Base-by-base conservation (phyloP, 1,140 invertebrate species). In the Trichonephila inaurata region DNA sequence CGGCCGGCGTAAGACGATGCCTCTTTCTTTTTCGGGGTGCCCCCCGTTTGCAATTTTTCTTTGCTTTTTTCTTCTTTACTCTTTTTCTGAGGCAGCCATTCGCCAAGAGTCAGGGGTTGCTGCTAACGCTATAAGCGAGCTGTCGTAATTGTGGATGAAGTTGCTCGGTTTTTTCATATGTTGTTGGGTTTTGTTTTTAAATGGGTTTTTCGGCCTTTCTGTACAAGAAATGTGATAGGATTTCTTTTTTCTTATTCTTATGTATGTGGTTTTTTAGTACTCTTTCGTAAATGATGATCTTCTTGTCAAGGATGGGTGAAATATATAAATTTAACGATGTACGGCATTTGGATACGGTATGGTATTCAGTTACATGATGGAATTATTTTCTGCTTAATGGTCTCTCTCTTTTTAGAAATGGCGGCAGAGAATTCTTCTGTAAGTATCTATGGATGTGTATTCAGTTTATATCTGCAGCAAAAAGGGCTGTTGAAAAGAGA, bases 1-100 rank as follows among this genome's bases (percentile, higher is more conserved):
- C 19, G 64, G 64, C 87, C 64, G 72, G 19, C 33, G 87, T 69
- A 89, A 89, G 87, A 66, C 64, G 87, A 89, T 89, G 64, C 87
- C 40, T 87, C 85, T 40, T 28, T 77, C 14, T 24, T 69, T 77
- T 10, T 24, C 16, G 60, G 85, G 85, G 82, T 58, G 51, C 51
- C 87, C 21, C 28, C 62, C 87, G 44, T 18, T 58, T 72, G 40
- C 51, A 21, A 21, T 21, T 89, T 72, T 72, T 72, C 40, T 89
- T 69, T 89, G 18, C 8, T 21, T n/a, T 62, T 62, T 87, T 87
- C 28, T 64, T 69, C 66, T 7, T 28, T 21, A 12, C 8, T 10
- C 62, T 87, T 66, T 33, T 62, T 62, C 33, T 61, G 51, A 19
- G 19, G 14, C 21, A 16, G 16, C 72, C 8, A 16, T 21, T 85